A percentile compares a stretch with the other conserved stretches of the same genome.
phyloP scores from a whole-genome alignment of 2,113 vertebrate species.

The Asarcornis scutulata region DNA sequence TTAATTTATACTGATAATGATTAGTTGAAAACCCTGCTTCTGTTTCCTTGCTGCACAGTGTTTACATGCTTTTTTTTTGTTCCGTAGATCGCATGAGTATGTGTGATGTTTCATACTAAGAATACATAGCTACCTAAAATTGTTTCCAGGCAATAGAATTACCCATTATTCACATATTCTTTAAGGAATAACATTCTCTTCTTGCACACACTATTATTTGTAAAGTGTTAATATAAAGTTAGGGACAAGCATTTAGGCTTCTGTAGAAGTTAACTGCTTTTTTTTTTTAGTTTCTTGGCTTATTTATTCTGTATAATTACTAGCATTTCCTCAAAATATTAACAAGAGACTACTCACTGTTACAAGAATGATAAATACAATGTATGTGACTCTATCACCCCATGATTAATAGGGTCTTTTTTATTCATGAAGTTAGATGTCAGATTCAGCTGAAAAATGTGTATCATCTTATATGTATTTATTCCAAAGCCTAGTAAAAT shows the following conservation, averaged over 20 bases:
- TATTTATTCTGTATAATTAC: constrained; percentile 44
- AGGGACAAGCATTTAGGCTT: background rate
- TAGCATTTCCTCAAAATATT: constrained; percentile 33
- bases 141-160: background rate
- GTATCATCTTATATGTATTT: constrained; percentile 71
- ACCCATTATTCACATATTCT: background rate
- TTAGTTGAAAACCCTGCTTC: background rate
- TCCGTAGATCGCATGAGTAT: background rate
- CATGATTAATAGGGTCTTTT: constrained; percentile 72
- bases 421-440: constrained; percentile 76
- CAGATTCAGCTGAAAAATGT: constrained; percentile 73
- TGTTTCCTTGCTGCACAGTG: background rate
- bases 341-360: constrained; percentile 53
- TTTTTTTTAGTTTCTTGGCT: background rate
- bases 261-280: background rate
- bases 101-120: background rate
- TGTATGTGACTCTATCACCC: constrained; percentile 40
- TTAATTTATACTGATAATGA: background rate
- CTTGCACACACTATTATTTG: background rate
- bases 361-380: constrained; percentile 66
- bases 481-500: constrained; percentile 71
- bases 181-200: background rate
- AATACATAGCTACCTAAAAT: background rate
- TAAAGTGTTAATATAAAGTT: background rate
- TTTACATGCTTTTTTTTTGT: background rate